phyloP scores from a whole-genome alignment of 2,797 vertebrate genomes.

The Scleropages formosus region DNA sequence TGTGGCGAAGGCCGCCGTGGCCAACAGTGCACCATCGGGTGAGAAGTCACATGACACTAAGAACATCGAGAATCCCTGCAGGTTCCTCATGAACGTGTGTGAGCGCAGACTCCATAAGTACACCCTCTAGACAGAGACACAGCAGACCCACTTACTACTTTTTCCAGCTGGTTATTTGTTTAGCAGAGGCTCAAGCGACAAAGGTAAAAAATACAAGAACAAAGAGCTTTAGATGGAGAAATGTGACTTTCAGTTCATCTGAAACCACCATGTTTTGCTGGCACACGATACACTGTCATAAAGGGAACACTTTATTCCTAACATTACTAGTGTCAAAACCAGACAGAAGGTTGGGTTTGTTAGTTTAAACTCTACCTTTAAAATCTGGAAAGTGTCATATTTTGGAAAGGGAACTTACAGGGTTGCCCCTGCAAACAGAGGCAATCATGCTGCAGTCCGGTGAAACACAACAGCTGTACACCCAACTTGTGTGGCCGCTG shows the following conservation, averaged over 20 bases:
- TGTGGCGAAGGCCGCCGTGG: constrained; percentile 80
- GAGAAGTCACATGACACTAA: constrained; percentile 92
- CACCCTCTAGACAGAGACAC: constrained; percentile 67
- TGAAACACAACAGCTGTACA: constrained; percentile 88
- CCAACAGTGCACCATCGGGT: constrained; percentile 86
- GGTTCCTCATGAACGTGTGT: constrained; percentile 84
- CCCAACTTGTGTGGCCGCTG: constrained; percentile 86
- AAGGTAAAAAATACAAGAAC: no score
- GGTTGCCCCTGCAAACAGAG: constrained; percentile 84
- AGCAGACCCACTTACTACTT: background rate
- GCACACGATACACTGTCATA: background rate
- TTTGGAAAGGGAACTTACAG: constrained; percentile 60
- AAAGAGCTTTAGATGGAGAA: no score
- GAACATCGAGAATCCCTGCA: constrained; percentile 76
- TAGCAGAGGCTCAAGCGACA: no score
- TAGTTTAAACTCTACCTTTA: no score
- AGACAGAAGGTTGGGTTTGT: no score
- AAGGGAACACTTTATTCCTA: no score
- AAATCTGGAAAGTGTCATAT: no score
- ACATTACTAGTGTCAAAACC: no score
- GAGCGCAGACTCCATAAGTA: constrained; percentile 92
- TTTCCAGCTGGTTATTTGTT: no score
- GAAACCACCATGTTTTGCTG: background rate
- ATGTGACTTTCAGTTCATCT: no score
- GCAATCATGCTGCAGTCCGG: constrained; percentile 93